Percentiles rank a stretch among this genome's conserved stretches.
Evolutionary conservation across 92 coral and sea anemone genomes (phyloP).

Genomic region (Zoanthus sociatus): DNA sequence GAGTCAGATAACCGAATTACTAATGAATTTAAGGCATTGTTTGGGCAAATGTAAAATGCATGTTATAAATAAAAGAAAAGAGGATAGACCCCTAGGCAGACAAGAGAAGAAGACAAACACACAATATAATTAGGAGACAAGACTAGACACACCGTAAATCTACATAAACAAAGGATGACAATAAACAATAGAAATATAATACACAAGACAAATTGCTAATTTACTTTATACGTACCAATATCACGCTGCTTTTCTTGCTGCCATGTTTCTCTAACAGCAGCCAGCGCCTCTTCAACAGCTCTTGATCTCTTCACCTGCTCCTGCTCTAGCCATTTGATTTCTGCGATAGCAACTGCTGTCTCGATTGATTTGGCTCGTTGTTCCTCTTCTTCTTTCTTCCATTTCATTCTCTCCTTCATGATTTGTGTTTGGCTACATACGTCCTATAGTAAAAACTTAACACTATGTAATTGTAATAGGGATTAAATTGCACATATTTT

Average conservation of each 20-base stretch:
- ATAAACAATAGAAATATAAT: too few relatives aligned
- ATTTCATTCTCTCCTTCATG: slow-evolving; percentile 72
- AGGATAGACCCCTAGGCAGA: too few relatives aligned
- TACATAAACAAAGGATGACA: too few relatives aligned
- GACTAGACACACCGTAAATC: too few relatives aligned
- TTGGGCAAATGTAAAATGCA: too few relatives aligned
- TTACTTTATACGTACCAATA: slow-evolving; percentile 61
- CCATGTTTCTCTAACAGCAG: slow-evolving; percentile 81
- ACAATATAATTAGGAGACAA: too few relatives aligned
- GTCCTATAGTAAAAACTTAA: slow-evolving; percentile 31
- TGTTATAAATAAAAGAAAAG: too few relatives aligned
- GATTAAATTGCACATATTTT: too few relatives aligned
- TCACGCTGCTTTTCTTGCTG: slow-evolving; percentile 74
- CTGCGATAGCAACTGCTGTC: slow-evolving; percentile 93
- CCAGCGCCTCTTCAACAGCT: slow-evolving; percentile 90
- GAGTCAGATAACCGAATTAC: too few relatives aligned
- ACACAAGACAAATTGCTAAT: background rate
- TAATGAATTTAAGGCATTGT: too few relatives aligned
- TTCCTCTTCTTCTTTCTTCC: slow-evolving; percentile 71
- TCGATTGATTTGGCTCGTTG: slow-evolving; percentile 77
- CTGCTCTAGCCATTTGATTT: slow-evolving; percentile 85
- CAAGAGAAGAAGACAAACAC: too few relatives aligned
- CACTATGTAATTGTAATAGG: too few relatives aligned
- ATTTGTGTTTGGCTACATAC: slow-evolving; percentile 24
- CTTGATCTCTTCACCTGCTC: slow-evolving; percentile 77